These are phyloP conservation scores for Erinaceus europaeus DNA, from an alignment of 2,113 vertebrate species.

Conservation along the genomic window DNA sequence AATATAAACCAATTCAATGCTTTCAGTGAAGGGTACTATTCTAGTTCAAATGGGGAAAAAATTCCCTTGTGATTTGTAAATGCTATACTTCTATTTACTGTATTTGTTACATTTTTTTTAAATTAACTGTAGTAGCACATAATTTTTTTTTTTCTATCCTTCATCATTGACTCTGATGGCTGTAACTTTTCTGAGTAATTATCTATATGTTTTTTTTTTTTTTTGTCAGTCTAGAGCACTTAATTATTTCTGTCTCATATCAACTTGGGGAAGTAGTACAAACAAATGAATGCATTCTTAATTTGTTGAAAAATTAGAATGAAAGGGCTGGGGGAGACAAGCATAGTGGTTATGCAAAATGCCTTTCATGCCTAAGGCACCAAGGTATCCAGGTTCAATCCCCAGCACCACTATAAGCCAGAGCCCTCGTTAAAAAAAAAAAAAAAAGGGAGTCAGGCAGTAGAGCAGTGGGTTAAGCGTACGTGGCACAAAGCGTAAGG, in stretches of 20 bases:
- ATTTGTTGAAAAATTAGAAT: slow-evolving; percentile 26
- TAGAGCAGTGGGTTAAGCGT: no score
- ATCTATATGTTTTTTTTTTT: slow-evolving; percentile 35
- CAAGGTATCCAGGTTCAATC: no score
- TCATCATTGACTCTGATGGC: background rate
- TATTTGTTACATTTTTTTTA: background rate
- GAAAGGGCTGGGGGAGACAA: no score
- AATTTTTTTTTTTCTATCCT: background rate
- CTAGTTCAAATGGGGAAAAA: background rate
- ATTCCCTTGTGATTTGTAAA: background rate
- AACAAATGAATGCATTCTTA: slow-evolving; percentile 23
- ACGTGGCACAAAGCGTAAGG: no score
- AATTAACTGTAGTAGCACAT: background rate
- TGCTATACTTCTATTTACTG: background rate
- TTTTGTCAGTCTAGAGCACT: background rate
- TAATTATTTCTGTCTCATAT: slow-evolving; percentile 5
- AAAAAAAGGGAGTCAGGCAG: no score
- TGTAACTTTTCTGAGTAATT: slow-evolving; percentile 21
- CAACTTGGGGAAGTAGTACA: slow-evolving; percentile 26
- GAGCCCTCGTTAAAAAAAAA: no score
- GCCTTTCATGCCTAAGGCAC: no score
- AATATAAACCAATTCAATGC: background rate
- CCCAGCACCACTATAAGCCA: no score
- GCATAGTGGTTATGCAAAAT: no score
- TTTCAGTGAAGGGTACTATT: background rate